A percentile compares a stretch with the other conserved stretches of the same genome.
phyloP scores from a whole-genome alignment of 2,113 vertebrate genomes.

The Leucosticte australis region DNA sequence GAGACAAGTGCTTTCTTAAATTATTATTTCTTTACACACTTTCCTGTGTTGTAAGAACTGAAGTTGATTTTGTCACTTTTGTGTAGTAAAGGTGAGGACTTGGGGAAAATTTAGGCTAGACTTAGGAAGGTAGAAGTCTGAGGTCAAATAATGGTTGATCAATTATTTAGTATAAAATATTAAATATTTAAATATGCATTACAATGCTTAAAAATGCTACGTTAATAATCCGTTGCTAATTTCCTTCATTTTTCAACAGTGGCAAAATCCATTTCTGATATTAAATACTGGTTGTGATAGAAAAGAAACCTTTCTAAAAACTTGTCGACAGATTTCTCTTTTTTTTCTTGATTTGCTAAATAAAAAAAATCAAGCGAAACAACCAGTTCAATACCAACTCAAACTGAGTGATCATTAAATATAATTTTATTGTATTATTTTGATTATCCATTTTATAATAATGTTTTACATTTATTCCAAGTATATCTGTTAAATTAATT shows the following conservation, averaged over 20 bases:
- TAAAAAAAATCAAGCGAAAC: not conserved
- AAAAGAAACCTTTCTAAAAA: not conserved
- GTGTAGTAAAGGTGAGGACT: not conserved
- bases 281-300: not conserved
- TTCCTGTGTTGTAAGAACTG: not conserved
- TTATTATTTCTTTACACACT: not conserved
- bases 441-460: not conserved
- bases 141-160: not conserved
- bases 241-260: not conserved
- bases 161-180: not conserved
- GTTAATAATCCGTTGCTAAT: not conserved
- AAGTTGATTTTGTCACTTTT: not conserved
- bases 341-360: not conserved
- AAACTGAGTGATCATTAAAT: not conserved
- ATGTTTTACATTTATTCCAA: not conserved
- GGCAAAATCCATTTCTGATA: not conserved
- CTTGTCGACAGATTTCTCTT: not conserved
- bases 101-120: not conserved
- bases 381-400: not conserved
- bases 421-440: not conserved
- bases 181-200: not conserved
- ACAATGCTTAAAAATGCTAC: not conserved
- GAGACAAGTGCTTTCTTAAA: not conserved
- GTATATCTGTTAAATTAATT: not conserved
- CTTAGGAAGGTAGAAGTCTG: not conserved